Percentiles rank a stretch among this genome's conserved stretches.
phyloP scores from a whole-genome alignment of 2,888 invertebrate genomes.

The Ischnura elegans region DNA sequence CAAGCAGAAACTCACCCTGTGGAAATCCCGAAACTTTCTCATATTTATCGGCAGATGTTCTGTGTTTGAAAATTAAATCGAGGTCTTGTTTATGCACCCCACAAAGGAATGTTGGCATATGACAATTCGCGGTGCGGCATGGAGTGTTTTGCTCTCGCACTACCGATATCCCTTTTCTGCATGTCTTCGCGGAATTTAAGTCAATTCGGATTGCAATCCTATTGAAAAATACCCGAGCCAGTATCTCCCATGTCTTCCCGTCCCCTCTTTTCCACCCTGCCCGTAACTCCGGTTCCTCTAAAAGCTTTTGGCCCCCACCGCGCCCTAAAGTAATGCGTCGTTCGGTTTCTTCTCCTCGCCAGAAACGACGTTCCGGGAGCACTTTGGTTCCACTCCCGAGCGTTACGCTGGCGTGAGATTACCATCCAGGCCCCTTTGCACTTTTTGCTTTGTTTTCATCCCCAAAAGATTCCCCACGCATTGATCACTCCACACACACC shows the following conservation, averaged over 20 bases:
- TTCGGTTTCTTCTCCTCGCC: not conserved
- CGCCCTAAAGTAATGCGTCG: not conserved
- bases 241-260: not conserved
- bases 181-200: not conserved
- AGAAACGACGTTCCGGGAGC: not conserved
- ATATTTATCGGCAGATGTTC: not conserved
- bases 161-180: not conserved
- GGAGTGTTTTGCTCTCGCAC: not conserved
- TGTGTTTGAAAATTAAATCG: not conserved
- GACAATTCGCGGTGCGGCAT: not conserved
- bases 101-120: not conserved
- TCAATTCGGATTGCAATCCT: not conserved
- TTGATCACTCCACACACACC: not conserved
- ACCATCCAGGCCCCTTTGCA: not conserved
- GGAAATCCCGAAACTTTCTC: too few relatives aligned
- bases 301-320: conserved; percentile 1
- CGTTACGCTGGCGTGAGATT: not conserved
- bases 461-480: not conserved
- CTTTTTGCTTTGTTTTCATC: not conserved
- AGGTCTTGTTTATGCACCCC: not conserved
- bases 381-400: conserved; percentile 6
- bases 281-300: not conserved
- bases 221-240: not conserved
- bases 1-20: too few relatives aligned
- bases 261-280: not conserved